phyloP scores from a whole-genome alignment of 2,888 invertebrate species.

The Andrena dorsata region DNA sequence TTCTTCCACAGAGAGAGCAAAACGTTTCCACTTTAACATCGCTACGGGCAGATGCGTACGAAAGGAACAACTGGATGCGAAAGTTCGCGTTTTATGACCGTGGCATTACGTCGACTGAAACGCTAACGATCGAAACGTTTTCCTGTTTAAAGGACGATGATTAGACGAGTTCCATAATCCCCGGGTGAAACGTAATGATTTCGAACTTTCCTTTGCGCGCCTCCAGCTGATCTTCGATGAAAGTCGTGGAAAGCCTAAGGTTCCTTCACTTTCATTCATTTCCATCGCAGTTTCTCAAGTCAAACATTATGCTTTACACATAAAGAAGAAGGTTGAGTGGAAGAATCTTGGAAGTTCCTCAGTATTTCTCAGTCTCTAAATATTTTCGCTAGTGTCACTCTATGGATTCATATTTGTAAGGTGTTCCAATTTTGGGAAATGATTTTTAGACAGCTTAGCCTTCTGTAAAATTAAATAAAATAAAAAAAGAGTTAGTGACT shows the following conservation, averaged over 20 bases:
- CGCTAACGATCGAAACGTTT: constrained; percentile 54
- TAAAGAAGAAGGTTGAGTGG: too few relatives aligned
- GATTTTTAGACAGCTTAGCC: too few relatives aligned
- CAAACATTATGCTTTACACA: too few relatives aligned
- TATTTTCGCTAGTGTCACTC: too few relatives aligned
- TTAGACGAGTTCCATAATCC: constrained; percentile 39
- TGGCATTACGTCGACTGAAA: constrained; percentile 49
- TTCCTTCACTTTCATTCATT: neutral
- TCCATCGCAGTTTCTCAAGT: neutral
- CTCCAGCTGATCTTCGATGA: constrained; percentile 1
- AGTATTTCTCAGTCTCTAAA: too few relatives aligned
- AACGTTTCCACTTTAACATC: constrained; percentile 41
- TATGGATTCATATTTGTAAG: too few relatives aligned
- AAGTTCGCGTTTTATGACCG: constrained; percentile 64
- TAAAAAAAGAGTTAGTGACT: too few relatives aligned
- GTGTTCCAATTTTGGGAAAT: too few relatives aligned
- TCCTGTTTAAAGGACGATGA: constrained; percentile 33
- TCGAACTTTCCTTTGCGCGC: constrained; percentile 25
- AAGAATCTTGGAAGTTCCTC: too few relatives aligned
- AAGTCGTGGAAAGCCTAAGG: constrained; percentile 9
- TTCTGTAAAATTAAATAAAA: too few relatives aligned
- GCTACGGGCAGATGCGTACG: constrained; percentile 51
- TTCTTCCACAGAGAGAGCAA: constrained; percentile 20
- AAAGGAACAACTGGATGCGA: constrained; percentile 64
- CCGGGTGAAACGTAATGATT: constrained; percentile 22